Conservation (phyloP, 1,140 invertebrate species). For the Atta colombica region DNA sequence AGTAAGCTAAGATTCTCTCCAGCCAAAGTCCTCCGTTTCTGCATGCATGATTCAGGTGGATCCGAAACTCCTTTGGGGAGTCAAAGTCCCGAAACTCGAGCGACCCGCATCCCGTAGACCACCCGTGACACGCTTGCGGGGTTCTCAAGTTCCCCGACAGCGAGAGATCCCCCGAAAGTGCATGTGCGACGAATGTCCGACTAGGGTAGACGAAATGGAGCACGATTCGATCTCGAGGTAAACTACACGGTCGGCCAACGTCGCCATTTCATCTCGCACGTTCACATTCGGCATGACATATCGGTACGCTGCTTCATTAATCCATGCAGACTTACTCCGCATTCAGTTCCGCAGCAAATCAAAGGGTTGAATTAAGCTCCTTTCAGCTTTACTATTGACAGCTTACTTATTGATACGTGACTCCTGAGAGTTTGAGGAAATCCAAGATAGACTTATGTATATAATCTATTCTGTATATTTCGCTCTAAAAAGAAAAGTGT, state of each 20-base stretch:
- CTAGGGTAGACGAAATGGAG: conserved; percentile 46
- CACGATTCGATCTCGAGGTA: conserved; percentile 62
- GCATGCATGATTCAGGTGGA: conserved; percentile 67
- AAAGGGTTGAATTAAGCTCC: not conserved
- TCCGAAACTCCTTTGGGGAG: conserved; percentile 61
- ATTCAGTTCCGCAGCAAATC: not conserved
- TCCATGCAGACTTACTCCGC: not conserved
- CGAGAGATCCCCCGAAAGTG: conserved; percentile 35
- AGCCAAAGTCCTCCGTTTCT: conserved; percentile 47
- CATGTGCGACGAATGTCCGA: conserved; percentile 35
- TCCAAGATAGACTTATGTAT: not conserved
- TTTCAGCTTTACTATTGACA: not conserved
- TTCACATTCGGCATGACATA: not conserved
- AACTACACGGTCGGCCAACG: conserved; percentile 46
- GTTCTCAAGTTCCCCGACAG: not conserved
- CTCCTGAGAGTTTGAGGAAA: not conserved
- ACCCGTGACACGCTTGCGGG: conserved; percentile 47
- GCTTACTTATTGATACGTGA: not conserved
- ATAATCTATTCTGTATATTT: not conserved
- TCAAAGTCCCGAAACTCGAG: conserved; percentile 67
- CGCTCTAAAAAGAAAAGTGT: not conserved
- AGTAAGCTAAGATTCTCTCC: conserved; percentile 11
- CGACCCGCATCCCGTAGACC: conserved; percentile 27
- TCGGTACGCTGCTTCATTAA: conserved; percentile 26
- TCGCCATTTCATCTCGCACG: conserved; percentile 17